Evolutionary conservation across 2,797 vertebrate species (phyloP), one percentile per base, ranked within the genome.

Genomic region (Sebastes diploproa): DNA sequence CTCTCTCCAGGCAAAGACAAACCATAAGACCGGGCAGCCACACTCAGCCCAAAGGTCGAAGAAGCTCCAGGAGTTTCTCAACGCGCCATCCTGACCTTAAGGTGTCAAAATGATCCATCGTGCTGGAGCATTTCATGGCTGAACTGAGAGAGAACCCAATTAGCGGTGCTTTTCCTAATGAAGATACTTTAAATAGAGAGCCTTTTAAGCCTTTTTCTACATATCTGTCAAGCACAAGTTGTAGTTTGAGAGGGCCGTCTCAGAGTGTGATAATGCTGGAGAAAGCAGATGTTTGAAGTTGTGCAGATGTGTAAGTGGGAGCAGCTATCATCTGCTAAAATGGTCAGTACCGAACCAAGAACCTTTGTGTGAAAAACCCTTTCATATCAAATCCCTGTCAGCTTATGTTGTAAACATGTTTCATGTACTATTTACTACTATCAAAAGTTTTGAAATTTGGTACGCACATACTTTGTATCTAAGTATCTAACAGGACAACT

Each of bases 101-200:
- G 78, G 86, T 88, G 90, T 76, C 54, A 74, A 62, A 67, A 67
- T 65, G 46, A 52, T 88, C 59, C 56, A 36, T 78, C 75, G 77
- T 73, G 36, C 60, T 22, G 5, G 1, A 72, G 32, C 13, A 64
- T 88, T 86, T 81, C 66, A 87, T 55, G 75, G 82, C 73, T 91
- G 77, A 89, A 46, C 77, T 81, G 79, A 88, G 52, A 69, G 22
- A 59, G 73, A 84, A 81, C 58, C 55, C 83, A 77, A 77, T 85
- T 74, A 78, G 22, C 54, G 18, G 12, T 3, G 32, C 7, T 50
- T 65, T 20, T 20, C 55, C n/a, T 36, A 22, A 72, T 54, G n/a
- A 61, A 78, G 6, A 69, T 71, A 64, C 55, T 30, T 61, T 54
- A 61, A 50, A 64, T 25, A 25, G n/a, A 13, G 11, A 20, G 14